Base-by-base conservation (phyloP, 1,140 invertebrate genomes). In the Rhagoletis zephyria region DNA sequence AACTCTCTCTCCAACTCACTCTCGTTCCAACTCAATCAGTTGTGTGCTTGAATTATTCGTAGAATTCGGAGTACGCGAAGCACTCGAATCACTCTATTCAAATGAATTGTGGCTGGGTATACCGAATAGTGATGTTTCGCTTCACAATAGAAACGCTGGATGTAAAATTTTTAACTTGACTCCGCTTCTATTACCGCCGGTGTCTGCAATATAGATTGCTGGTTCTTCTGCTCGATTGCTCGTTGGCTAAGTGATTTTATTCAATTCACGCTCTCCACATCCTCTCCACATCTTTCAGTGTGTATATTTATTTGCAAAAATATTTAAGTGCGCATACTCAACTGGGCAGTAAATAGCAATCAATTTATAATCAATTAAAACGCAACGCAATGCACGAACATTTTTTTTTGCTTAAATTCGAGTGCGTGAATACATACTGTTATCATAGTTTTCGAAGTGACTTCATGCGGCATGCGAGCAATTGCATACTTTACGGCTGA, bases 401-500 rank as follows among this genome's bases (percentile, higher is more conserved):
- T 14, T 16, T 48, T 4, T 14, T 16, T 48, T 4, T 10, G 40
- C 67, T 48, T 3, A 74, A 40, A 10, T 3, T 40, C 64, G 64
- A 10, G 1, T 74, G 16, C 5, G 42, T 45, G 14, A 9, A 81
- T 10, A 30, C 30, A 30, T 30, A 30, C 16, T 5, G 48, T 30
- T 81, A 9, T 30, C 14, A n/a, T 56, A 16, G 48, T 19, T 74
- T 77, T 77, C 74, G 74, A 48, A 77, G 51, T 56, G 74, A 77
- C 74, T 77, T 51, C 45, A 77, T 56, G n/a, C 48, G 74, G 19
- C 45, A 77, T 12, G 74, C 48, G 64, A 19, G 48, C n/a, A 16
- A 59, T 81, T 81, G 74, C 74, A 81, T 81, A 81, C 74, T 81
- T 81, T 81, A 81, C 74, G 74, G 74, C 74, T 81, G 74, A 81